Evolutionary conservation across 2,888 invertebrate genomes (phyloP), one percentile per base, ranked within the genome.

Genomic region (Callyntrura sp.): DNA sequence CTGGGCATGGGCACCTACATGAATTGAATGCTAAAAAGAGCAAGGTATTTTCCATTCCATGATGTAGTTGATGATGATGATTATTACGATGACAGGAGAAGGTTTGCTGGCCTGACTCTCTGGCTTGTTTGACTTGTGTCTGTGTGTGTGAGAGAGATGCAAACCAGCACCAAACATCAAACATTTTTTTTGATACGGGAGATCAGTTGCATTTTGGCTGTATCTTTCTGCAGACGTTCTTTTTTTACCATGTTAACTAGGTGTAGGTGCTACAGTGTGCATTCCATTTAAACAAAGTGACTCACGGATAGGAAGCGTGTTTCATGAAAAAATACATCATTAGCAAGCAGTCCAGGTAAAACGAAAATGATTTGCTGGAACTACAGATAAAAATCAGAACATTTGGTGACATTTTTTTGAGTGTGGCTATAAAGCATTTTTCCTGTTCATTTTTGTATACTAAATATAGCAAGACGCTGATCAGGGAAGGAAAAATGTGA

Each of bases 181-280:
- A 51, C 51, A 17, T 82, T 82, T 82, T 81, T 79, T 60, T 57
- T 57, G n/a, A 62, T 11, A 48, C 14, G 14, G 28, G 23, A 17
- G 73, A 78, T 90, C 90, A 90, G 90, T 90, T 90, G 90, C 86
- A 90, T 76, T 90, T 90, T 79, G 79, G 70, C 82, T 84, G 87
- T 90, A 45, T 57, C 84, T 87, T 90, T 79, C 51, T 90, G 70
- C 90, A 90, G 87, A 87, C 90, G 90, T 88, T 17, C 20, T 60
- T 76, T 76, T 43, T 60, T 14, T n/a, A 17, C 17, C 28, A 1
- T 48, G 20, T 48, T 45, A 14, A 17, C 17, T 79, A 12, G 51
- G 43, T 62, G 65, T 48, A 45, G 4, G 82, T 82, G 65, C 28
- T 23, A 82, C 48, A 20, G 62, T 65, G 57, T 68, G 84, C 68